phyloP scores from a whole-genome alignment of 2,113 vertebrate species.

The Apeltes quadracus region DNA sequence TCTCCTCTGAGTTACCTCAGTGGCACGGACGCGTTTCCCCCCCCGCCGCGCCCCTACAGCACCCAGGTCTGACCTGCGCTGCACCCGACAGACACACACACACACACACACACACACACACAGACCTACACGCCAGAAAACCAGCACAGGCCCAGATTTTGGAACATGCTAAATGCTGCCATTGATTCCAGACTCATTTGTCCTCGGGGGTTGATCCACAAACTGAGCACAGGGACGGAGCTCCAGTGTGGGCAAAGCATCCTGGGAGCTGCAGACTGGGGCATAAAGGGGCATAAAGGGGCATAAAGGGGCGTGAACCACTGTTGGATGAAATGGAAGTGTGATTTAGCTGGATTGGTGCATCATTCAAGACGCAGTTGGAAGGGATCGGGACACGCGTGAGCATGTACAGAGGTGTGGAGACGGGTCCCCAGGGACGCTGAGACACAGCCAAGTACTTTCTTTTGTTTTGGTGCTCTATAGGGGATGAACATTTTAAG shows the following conservation, averaged over 20 bases:
- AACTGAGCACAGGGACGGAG: constrained; percentile 22
- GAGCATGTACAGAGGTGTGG: background rate
- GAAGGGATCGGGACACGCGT: background rate
- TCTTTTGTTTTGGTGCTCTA: constrained; percentile 5
- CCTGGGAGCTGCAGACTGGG: background rate
- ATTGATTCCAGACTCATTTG: constrained; percentile 10
- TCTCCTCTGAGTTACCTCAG: constrained; percentile 83
- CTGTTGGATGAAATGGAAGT: constrained; percentile 7
- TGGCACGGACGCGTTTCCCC: constrained; percentile 80
- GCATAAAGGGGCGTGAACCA: background rate
- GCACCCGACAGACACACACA: constrained; percentile 8
- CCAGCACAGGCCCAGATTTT: constrained; percentile 14
- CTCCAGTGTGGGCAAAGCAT: constrained; percentile 13
- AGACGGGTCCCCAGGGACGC: background rate
- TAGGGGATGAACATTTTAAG: background rate
- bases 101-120: no score
- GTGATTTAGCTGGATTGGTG: background rate
- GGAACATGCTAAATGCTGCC: constrained; percentile 19
- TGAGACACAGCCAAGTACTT: background rate
- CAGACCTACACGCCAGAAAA: background rate
- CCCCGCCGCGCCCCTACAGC: constrained; percentile 88
- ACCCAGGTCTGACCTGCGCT: constrained; percentile 86
- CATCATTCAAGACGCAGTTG: background rate
- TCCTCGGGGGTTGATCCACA: constrained; percentile 24
- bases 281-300: background rate